phyloP scores from a whole-genome alignment of 2,113 vertebrate genomes.

The Leptosomus discolor region DNA sequence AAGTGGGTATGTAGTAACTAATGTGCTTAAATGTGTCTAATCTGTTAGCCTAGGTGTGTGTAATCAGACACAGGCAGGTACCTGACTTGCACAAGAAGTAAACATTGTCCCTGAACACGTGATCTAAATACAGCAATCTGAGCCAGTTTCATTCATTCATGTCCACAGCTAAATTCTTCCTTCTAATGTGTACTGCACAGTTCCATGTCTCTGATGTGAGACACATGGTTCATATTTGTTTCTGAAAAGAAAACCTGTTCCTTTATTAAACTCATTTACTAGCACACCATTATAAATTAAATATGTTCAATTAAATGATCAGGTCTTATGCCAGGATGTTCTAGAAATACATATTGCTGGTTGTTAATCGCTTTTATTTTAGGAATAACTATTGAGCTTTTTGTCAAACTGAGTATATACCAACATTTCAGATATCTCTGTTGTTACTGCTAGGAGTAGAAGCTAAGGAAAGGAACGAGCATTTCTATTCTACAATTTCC shows the following conservation, averaged over 20 bases:
- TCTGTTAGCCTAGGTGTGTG: neutral
- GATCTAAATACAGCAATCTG: neutral
- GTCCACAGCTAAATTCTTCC: neutral
- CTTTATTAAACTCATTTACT: neutral
- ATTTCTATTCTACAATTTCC: neutral
- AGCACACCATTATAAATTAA: neutral
- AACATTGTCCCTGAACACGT: neutral
- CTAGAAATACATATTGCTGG: neutral
- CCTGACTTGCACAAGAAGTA: neutral
- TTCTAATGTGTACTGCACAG: neutral
- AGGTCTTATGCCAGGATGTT: neutral
- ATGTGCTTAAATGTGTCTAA: neutral
- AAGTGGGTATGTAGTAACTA: neutral
- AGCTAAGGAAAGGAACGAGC: neutral
- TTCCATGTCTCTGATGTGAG: neutral
- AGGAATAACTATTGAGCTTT: neutral
- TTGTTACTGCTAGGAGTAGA: neutral
- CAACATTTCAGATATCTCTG: neutral
- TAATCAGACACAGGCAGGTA: neutral
- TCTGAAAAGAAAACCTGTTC: neutral
- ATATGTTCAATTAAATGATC: neutral
- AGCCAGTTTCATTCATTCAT: neutral
- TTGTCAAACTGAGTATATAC: neutral
- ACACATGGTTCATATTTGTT: neutral
- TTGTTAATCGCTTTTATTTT: neutral